phyloP scores from a whole-genome alignment of 2,797 vertebrate species.

The Acridotheres tristis region DNA sequence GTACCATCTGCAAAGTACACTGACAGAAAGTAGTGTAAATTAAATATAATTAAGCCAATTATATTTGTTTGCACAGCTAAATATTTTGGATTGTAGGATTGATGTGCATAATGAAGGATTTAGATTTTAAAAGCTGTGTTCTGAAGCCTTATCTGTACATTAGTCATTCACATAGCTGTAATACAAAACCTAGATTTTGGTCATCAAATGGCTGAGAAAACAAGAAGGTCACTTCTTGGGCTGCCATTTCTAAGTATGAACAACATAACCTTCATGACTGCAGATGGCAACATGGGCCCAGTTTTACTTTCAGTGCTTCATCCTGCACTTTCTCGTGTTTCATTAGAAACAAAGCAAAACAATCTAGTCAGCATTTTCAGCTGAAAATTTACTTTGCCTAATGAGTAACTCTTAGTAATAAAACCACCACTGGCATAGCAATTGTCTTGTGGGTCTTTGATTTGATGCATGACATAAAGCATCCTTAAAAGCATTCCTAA shows the following conservation, averaged over 20 bases:
- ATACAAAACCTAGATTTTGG: not conserved
- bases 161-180: not conserved
- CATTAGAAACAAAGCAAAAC: not conserved
- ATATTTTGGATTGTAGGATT: not conserved
- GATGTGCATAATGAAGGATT: not conserved
- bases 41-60: not conserved
- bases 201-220: not conserved
- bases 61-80: not conserved
- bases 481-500: not conserved
- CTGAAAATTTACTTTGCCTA: not conserved
- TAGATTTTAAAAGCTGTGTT: not conserved
- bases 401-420: not conserved
- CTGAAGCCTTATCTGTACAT: not conserved
- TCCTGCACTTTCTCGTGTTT: not conserved
- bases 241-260: not conserved
- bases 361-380: not conserved
- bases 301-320: not conserved
- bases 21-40: not conserved
- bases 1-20: not conserved
- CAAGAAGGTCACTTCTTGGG: not conserved
- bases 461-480: not conserved
- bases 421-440: not conserved
- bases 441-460: not conserved
- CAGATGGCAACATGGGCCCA: not conserved
- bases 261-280: not conserved